Evolutionary conservation across 2,888 invertebrate genomes (phyloP).

Genomic region (Drosophila prostipennis): DNA sequence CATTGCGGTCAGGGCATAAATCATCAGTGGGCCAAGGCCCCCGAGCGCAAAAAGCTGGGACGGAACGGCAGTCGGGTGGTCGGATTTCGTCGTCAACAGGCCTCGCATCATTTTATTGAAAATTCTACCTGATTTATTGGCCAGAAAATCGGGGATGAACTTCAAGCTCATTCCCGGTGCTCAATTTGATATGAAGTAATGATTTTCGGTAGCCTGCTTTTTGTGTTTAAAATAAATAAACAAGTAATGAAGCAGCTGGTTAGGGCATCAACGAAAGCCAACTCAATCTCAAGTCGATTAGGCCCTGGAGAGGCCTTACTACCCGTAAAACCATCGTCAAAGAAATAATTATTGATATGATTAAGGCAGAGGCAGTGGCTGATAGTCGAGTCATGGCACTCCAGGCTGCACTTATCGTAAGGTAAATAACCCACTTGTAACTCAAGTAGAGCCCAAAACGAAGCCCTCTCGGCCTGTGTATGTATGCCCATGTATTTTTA

Average conservation of each 20-base stretch:
- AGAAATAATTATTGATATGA: constrained; percentile 79
- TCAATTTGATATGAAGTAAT: constrained; percentile 57
- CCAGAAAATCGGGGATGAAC: constrained; percentile 38
- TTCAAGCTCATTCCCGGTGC: constrained; percentile 46
- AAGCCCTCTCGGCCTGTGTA: constrained; percentile 16
- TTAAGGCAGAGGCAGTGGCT: constrained; percentile 46
- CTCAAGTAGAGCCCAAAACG: constrained; percentile 59
- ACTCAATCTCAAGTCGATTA: constrained; percentile 55
- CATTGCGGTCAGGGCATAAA: constrained; percentile 61
- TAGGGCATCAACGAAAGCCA: background rate
- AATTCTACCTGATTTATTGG: constrained; percentile 72
- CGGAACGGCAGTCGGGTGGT: background rate
- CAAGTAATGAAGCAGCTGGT: too few relatives aligned
- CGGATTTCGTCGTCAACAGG: constrained; percentile 50
- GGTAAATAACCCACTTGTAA: constrained; percentile 80
- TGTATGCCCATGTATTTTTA: constrained; percentile 75
- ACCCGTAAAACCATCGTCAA: constrained; percentile 40
- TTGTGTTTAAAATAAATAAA: background rate
- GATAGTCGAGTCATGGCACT: constrained; percentile 63
- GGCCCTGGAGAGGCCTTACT: constrained; percentile 66
- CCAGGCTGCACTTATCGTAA: constrained; percentile 78
- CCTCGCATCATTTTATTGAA: constrained; percentile 66
- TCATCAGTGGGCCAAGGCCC: constrained; percentile 49
- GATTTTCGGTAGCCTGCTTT: constrained; percentile 5
- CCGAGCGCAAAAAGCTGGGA: background rate